Evolutionary conservation across 2,113 vertebrate genomes (phyloP).

Genomic region (Pimephales promelas): DNA sequence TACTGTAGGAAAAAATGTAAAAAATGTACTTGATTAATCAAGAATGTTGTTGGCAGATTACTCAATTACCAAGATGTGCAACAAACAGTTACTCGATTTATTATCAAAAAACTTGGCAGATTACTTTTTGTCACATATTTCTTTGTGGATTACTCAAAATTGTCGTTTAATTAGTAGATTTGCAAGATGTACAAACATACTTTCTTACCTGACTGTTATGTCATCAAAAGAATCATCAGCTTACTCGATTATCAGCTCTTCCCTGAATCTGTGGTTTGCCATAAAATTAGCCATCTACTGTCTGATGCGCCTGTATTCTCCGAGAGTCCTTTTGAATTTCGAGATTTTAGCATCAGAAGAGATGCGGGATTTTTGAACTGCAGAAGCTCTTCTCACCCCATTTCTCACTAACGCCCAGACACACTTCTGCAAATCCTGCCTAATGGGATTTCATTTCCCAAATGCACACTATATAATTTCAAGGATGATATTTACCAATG

Average conservation of each 20-base stretch:
- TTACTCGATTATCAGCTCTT: neutral
- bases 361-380: constrained; percentile 19
- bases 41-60: neutral
- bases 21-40: neutral
- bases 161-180: neutral
- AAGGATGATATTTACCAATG: constrained; percentile 36
- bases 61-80: neutral
- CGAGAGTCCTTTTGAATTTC: constrained; percentile 4
- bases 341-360: constrained; percentile 30
- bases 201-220: neutral
- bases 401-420: neutral
- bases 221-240: neutral
- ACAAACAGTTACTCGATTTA: neutral
- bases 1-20: too few species aligned
- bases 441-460: constrained; percentile 42
- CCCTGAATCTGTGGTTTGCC: neutral
- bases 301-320: neutral
- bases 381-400: neutral
- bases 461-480: constrained; percentile 43
- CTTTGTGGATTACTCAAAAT: neutral
- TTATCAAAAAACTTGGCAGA: neutral
- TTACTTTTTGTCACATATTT: neutral
- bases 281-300: neutral
- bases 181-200: neutral
- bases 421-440: neutral